Percentiles rank a stretch among this genome's conserved stretches.
Conservation (phyloP, 2,888 invertebrate genomes). For the Acanthopleura granulata region DNA sequence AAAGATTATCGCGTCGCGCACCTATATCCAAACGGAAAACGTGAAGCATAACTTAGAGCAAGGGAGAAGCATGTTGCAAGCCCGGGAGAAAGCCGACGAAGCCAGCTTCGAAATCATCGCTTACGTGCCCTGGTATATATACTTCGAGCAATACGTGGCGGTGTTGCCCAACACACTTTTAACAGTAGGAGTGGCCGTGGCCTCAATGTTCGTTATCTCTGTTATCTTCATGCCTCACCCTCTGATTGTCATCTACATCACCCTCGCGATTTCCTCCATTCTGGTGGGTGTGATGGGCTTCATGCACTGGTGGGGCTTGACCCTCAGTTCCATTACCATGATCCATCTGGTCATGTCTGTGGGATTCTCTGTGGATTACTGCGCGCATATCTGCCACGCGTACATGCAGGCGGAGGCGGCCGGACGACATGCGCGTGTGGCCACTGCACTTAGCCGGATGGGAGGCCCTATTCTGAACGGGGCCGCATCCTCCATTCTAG, state of each 20-base stretch:
- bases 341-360: constrained; percentile 57
- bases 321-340: constrained; percentile 56
- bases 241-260: constrained; percentile 43
- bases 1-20: constrained; percentile 84
- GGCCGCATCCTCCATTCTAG: constrained; percentile 44
- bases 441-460: constrained; percentile 33
- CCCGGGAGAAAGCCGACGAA: constrained; percentile 42
- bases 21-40: constrained; percentile 89
- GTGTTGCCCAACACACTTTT: constrained; percentile 52
- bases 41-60: constrained; percentile 80
- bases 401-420: constrained; percentile 35
- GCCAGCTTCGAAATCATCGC: constrained; percentile 42
- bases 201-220: constrained; percentile 50
- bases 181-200: constrained; percentile 52
- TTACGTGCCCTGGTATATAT: constrained; percentile 46
- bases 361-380: constrained; percentile 56
- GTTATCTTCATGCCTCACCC: constrained; percentile 57
- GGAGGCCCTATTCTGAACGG: constrained; percentile 46
- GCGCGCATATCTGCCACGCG: constrained; percentile 53
- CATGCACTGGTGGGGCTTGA: constrained; percentile 47
- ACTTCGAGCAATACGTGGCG: constrained; percentile 55
- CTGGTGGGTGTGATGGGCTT: constrained; percentile 55
- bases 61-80: constrained; percentile 44
- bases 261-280: constrained; percentile 48
- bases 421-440: constrained; percentile 30